Base-by-base conservation (phyloP, 2,888 invertebrate species). In the Andrena dorsata region DNA sequence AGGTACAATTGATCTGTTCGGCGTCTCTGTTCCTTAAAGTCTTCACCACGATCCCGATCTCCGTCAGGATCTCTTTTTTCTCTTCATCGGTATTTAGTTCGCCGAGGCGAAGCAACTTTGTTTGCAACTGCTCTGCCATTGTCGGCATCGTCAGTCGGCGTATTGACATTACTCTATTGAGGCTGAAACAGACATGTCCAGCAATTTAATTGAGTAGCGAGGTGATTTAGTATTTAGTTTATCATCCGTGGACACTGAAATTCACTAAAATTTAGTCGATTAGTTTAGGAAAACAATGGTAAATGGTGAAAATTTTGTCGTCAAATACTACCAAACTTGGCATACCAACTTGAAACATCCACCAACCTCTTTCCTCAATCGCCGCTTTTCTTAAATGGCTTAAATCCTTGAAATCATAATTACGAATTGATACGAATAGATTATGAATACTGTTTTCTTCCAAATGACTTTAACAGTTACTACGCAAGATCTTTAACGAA, bases 11-110 rank as follows among this genome's bases (percentile, higher is more conserved):
- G 6, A 92, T 77, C 35, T 90, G 87, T 61, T 90, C 83, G 26
- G 83, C 69, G 64, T 93, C 92, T 35, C 76, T 69, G 26, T 78
- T 75, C 2, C 81, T 86, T 10, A 92, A 70, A 70, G 68, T 88
- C 20, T 77, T 70, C 58, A 93, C 80, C 80, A 91, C 92, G 2
- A 93, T 91, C 65, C 90, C 90, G 23, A 93, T 88, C 23, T 92
- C 91, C 4, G 86, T 69, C 3, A 93, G 76, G 3, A 90, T 23
- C 8, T 88, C 86, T 47, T 86, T 89, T 35, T 90, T 92, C 2
- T 86, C 77, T 26, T 90, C 86, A 6, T 84, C 69, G 72, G 88
- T 90, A 28, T 81, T 85, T n/a, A 89, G 64, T 71, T 89, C 90
- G 69, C 77, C 69, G 0, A 93, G 79, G 72, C 77, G 84, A 76